Conservation (phyloP, 2,113 vertebrate species). For the Crypturellus undulatus region DNA sequence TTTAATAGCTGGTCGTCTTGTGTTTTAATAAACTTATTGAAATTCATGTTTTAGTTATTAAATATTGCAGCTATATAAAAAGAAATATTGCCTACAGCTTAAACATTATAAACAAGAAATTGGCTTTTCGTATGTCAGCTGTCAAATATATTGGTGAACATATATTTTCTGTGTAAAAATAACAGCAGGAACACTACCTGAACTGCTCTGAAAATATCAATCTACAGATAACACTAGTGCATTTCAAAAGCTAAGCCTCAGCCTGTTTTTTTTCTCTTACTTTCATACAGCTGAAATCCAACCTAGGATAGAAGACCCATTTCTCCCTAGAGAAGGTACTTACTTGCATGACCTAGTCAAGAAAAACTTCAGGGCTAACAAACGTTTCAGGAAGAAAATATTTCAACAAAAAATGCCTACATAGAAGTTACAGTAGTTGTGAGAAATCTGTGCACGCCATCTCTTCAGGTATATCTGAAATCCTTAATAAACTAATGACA, state of each 20-base stretch:
- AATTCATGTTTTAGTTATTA: conserved; percentile 56
- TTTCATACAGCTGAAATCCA: background rate
- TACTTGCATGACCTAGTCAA: background rate
- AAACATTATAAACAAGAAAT: conserved; percentile 23
- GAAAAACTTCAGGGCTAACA: background rate
- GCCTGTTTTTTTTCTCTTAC: background rate
- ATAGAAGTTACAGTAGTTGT: background rate
- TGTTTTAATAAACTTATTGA: conserved; percentile 9
- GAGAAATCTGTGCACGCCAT: background rate
- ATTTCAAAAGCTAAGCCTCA: background rate
- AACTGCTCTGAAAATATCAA: background rate
- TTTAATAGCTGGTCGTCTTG: conserved; percentile 44
- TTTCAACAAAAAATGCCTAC: background rate
- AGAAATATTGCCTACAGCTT: background rate
- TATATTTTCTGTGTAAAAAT: background rate
- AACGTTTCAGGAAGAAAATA: background rate
- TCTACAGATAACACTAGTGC: background rate
- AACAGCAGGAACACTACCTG: background rate
- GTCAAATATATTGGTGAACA: conserved; percentile 28
- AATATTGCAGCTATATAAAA: conserved; percentile 4
- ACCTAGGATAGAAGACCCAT: background rate
- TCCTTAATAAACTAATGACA: background rate
- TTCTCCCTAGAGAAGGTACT: background rate
- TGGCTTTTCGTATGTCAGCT: conserved; percentile 30
- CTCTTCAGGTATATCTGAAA: background rate